A percentile compares a stretch with the other conserved stretches of the same genome.
Conservation (phyloP, 2,113 vertebrate species). For the Phalacrocorax pelagicus region DNA sequence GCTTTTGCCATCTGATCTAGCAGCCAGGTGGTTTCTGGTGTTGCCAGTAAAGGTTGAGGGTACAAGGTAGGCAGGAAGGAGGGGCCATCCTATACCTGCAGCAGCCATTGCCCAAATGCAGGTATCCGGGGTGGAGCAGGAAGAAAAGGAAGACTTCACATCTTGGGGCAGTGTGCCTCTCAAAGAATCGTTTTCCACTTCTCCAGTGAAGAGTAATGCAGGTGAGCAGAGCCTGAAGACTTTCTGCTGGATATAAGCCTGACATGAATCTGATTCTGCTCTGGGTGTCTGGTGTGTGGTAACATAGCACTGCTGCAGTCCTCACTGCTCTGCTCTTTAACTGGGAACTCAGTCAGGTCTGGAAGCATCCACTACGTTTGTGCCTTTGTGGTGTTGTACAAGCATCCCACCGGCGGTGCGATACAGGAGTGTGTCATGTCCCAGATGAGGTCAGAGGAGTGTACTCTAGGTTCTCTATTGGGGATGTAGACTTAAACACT, state of each 20-base stretch:
- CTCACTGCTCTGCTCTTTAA: neutral
- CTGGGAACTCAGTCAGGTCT: neutral
- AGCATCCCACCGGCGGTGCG: neutral
- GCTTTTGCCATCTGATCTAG: neutral
- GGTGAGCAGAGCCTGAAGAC: neutral
- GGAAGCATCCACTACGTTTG: accelerated
- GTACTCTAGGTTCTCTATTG: neutral
- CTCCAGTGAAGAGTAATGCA: neutral
- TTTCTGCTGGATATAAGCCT: neutral
- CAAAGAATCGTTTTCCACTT: neutral
- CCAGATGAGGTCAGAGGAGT: neutral
- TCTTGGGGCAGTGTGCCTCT: neutral
- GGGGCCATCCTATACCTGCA: neutral
- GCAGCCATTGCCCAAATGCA: neutral
- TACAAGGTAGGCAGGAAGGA: neutral
- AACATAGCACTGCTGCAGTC: neutral
- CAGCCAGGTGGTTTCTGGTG: constrained; percentile 15
- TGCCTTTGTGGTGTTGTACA: neutral
- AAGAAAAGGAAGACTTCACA: neutral
- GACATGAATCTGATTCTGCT: neutral
- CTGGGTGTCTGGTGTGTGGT: neutral
- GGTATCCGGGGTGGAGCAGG: neutral
- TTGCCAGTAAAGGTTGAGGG: neutral
- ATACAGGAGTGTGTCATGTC: neutral
- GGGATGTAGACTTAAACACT: neutral